These are phyloP conservation scores for Graphium colonna DNA, from an alignment of 2,888 invertebrate genomes.

Conservation along the genomic window DNA sequence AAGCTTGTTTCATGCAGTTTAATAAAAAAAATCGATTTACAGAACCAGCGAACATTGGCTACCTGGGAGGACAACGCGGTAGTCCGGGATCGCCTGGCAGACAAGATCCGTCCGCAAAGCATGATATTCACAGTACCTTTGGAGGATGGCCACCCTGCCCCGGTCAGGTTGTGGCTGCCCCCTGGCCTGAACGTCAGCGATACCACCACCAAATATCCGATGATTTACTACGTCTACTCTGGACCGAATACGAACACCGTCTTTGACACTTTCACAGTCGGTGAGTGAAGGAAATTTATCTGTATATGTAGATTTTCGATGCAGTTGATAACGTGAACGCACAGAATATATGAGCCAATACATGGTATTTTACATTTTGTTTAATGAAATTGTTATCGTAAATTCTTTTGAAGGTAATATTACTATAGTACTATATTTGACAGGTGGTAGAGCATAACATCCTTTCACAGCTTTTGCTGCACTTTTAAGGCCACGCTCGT, in stretches of 20 bases:
- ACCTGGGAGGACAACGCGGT: conserved; percentile 82
- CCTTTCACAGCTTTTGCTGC: too few species aligned
- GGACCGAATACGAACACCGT: conserved; percentile 92
- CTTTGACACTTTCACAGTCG: conserved; percentile 82
- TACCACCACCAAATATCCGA: conserved; percentile 79
- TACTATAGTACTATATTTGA: too few species aligned
- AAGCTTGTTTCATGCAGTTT: not conserved
- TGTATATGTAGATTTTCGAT: not conserved
- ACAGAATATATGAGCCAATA: not conserved
- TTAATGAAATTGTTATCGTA: too few species aligned
- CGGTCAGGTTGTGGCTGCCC: conserved; percentile 83
- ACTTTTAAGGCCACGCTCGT: too few species aligned
- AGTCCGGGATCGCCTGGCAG: conserved; percentile 70
- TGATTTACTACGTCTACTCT: conserved; percentile 89
- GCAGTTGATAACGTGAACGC: not conserved
- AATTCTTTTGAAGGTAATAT: too few species aligned
- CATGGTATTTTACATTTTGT: too few species aligned
- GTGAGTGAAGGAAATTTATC: conserved; percentile 47
- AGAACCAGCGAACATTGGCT: conserved; percentile 39
- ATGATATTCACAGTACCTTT: conserved; percentile 80
- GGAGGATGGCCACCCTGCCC: conserved; percentile 78
- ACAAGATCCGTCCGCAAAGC: conserved; percentile 73
- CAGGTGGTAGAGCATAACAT: too few species aligned
- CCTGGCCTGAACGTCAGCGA: conserved; percentile 82
- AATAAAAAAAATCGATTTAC: conserved; percentile 1